Evolutionary conservation across 2,888 invertebrate genomes (phyloP), one percentile per base, ranked within the genome.

Genomic region (Itoplectis maculator): DNA sequence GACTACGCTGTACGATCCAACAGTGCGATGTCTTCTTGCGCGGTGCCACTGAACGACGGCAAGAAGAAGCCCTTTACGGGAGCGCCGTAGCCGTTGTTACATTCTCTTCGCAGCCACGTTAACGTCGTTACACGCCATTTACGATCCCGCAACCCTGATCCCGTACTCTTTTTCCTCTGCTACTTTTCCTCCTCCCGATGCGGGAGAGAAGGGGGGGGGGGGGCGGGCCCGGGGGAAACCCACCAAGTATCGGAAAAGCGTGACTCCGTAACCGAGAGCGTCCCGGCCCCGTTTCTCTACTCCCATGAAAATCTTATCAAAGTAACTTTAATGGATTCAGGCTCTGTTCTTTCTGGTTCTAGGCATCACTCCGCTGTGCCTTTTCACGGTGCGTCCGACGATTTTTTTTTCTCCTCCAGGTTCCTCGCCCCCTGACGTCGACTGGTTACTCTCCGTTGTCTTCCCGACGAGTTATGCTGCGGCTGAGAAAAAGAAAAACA

Each of bases 321-420:
- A 83, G 82, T 82, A 84, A 84, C 81, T 85, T 85, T 85, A 85
- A 85, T 84, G 82, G 79, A 85, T 84, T 85, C 79, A 23, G 56
- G 66, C 61, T 59, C 56, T 56, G 65, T 59, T 82, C 76, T 69
- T 49, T 73, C 66, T 56, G 45, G 15, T 40, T 70, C 72, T 40
- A 47, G 49, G 66, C 78, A 45, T 72, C 75, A 66, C 45, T 59
- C 47, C 59, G 66, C 61, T 56, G 13, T 72, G 78, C 85, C 80
- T 84, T 82, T 66, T 42, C 81, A 83, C 18, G 54, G 45, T 49
- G 11, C 18, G 13, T 15, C 35, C 9, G 18, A 65, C 40, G 74
- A 47, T 78, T 69, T 54, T 54, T 65, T 72, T 54, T 40, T 42
- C 45, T 15, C 40, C 35, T 68, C 40, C 37, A 11, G 37, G 56